Evolutionary conservation across 2,113 vertebrate species (phyloP).

Genomic region (Cephalopholis sonnerati): DNA sequence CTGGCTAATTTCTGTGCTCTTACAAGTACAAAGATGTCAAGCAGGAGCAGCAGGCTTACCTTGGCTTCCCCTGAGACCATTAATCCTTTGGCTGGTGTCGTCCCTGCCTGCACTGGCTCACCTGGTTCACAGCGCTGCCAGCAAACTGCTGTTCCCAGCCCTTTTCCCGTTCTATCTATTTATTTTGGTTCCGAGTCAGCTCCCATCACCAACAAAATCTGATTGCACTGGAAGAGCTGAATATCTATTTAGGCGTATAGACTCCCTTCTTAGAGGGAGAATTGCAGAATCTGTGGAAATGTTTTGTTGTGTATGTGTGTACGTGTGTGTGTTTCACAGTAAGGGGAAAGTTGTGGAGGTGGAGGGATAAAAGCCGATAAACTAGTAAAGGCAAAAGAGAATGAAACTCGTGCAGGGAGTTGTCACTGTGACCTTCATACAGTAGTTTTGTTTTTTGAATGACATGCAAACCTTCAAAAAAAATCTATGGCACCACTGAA

Average conservation of each 20-base stretch:
- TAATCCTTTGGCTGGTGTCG: constrained; percentile 86
- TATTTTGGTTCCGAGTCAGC: constrained; percentile 76
- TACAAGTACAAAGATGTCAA: constrained; percentile 89
- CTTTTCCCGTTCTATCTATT: constrained; percentile 64
- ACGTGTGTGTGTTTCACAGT: not conserved
- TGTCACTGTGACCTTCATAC: constrained; percentile 44
- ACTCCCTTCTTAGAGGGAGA: constrained; percentile 19
- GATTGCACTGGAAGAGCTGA: constrained; percentile 62
- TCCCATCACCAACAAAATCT: constrained; percentile 71
- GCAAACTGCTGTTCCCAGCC: constrained; percentile 78
- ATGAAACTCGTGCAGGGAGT: constrained; percentile 16
- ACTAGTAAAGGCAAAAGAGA: constrained; percentile 7
- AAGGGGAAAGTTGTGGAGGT: not conserved
- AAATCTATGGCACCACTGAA: not conserved
- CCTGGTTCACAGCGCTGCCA: constrained; percentile 75
- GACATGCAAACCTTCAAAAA: constrained; percentile 2
- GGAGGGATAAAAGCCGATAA: constrained; percentile 25
- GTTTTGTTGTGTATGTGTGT: constrained; percentile 5
- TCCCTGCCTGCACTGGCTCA: constrained; percentile 77
- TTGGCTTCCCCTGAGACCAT: constrained; percentile 84
- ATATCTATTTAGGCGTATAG: constrained; percentile 41
- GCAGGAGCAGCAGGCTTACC: constrained; percentile 85
- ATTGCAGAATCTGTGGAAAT: constrained; percentile 28
- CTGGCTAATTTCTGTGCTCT: constrained; percentile 88
- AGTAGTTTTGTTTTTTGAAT: constrained; percentile 21